Percentiles rank a stretch among this genome's conserved stretches.
Evolutionary conservation across 1,140 invertebrate genomes (phyloP).

Genomic region (Yoshiicerus persimilis): DNA sequence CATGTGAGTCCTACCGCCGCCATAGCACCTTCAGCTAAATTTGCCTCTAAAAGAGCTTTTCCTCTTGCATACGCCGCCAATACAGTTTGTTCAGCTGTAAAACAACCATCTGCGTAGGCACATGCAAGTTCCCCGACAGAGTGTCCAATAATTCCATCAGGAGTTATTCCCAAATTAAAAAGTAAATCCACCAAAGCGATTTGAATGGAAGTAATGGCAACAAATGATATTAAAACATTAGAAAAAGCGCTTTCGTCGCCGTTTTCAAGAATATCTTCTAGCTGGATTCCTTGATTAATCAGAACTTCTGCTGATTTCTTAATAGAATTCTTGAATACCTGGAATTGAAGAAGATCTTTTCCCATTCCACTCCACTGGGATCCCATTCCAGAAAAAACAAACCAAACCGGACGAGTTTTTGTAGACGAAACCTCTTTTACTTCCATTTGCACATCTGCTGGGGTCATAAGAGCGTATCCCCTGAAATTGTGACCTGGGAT

Average conservation of each 20-base stretch:
- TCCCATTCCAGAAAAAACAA: slow-evolving; percentile 94
- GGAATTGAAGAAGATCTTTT: slow-evolving; percentile 75
- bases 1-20: slow-evolving; percentile 67
- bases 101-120: slow-evolving; percentile 93
- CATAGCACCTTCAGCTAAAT: slow-evolving; percentile 70
- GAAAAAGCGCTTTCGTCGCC: slow-evolving; percentile 74
- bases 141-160: slow-evolving; percentile 93
- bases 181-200: slow-evolving; percentile 78
- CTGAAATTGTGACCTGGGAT: slow-evolving; percentile 71
- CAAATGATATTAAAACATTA: slow-evolving; percentile 83
- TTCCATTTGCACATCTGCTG: slow-evolving; percentile 55
- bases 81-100: slow-evolving; percentile 90
- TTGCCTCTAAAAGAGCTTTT: slow-evolving; percentile 76
- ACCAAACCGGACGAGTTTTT: slow-evolving; percentile 76
- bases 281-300: slow-evolving; percentile 73
- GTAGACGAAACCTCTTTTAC: slow-evolving; percentile 50
- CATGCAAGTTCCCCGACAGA: slow-evolving; percentile 94
- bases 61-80: slow-evolving; percentile 91
- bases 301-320: slow-evolving; percentile 72
- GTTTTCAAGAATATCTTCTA: slow-evolving; percentile 72
- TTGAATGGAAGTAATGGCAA: slow-evolving; percentile 92
- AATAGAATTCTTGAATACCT: slow-evolving; percentile 76
- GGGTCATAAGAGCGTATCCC: slow-evolving; percentile 70
- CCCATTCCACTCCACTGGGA: slow-evolving; percentile 96
- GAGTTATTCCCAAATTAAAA: slow-evolving; percentile 70